Evolutionary conservation across 1,140 invertebrate genomes (phyloP).

Genomic region (Drosophila rhopaloa): DNA sequence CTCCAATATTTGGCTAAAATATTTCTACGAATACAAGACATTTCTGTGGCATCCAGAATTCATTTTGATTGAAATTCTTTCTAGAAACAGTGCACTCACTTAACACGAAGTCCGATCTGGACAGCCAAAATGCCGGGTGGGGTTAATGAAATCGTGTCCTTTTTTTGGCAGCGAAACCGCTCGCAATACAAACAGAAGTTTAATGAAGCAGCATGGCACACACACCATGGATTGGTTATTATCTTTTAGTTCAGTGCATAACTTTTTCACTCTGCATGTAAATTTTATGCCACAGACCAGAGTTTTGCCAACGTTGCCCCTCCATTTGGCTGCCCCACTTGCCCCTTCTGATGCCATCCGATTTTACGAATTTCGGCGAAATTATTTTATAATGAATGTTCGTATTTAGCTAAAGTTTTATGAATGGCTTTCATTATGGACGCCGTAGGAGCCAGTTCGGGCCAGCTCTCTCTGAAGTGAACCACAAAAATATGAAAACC

Average conservation of each 20-base stretch:
- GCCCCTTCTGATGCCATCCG: not conserved
- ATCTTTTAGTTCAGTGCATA: constrained; percentile 76
- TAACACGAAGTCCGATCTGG: constrained; percentile 8
- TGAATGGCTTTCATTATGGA: constrained; percentile 79
- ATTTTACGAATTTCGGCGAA: constrained; percentile 55
- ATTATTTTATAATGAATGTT: constrained; percentile 83
- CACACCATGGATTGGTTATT: constrained; percentile 72
- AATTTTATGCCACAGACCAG: constrained; percentile 52
- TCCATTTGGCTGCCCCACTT: constrained; percentile 1
- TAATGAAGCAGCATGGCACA: constrained; percentile 58
- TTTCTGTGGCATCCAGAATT: not conserved
- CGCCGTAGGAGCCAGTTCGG: constrained; percentile 30
- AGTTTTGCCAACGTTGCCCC: constrained; percentile 35
- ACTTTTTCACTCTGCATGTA: constrained; percentile 82
- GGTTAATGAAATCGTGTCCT: constrained; percentile 13
- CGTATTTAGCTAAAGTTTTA: constrained; percentile 82
- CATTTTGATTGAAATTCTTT: not conserved
- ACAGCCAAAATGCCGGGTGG: not conserved
- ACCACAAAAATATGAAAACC: constrained; percentile 83
- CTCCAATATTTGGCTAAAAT: no score
- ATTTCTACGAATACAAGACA: not conserved
- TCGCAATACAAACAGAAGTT: constrained; percentile 59
- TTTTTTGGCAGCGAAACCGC: constrained; percentile 23
- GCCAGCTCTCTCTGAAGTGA: constrained; percentile 61
- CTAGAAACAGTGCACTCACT: not conserved